Percentiles rank a stretch among this genome's conserved stretches.
Evolutionary conservation across 2,113 vertebrate species (phyloP).

Genomic region (Ciconia stormi): DNA sequence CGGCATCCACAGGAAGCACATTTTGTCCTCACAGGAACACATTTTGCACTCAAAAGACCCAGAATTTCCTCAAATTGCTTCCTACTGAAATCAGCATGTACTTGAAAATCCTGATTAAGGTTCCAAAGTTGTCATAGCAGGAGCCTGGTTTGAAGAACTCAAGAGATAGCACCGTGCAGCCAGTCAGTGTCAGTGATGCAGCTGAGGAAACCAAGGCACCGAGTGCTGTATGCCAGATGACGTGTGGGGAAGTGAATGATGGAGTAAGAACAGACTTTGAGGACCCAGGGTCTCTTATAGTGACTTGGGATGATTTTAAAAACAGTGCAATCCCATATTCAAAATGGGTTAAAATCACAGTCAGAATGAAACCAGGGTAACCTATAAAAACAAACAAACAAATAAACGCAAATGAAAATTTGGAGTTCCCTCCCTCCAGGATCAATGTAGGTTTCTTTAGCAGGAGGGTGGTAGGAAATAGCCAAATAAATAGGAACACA

Average conservation of each 20-base stretch:
- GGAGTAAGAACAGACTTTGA: not conserved
- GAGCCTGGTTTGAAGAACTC: not conserved
- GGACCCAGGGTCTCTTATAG: not conserved
- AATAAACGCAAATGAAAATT: not conserved
- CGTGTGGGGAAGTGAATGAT: rapidly evolving
- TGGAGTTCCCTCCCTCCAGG: not conserved
- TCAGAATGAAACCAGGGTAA: not conserved
- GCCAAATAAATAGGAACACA: not conserved
- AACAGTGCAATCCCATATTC: not conserved
- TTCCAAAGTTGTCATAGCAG: not conserved
- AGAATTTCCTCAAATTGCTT: not conserved
- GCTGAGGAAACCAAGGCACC: not conserved
- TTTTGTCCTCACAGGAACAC: not conserved
- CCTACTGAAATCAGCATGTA: not conserved
- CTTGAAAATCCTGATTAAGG: not conserved
- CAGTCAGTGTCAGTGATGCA: not conserved
- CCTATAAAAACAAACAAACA: not conserved
- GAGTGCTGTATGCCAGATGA: not conserved
- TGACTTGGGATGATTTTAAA: not conserved
- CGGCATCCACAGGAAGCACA: not conserved
- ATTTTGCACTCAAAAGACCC: not conserved
- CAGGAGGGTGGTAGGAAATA: conserved; percentile 4
- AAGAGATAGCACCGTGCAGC: not conserved
- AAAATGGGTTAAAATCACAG: not conserved
- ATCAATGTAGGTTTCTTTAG: not conserved